Percentiles rank a stretch among this genome's conserved stretches.
These are phyloP conservation scores for Rhincodon typus DNA, from an alignment of 2,797 vertebrate species.

Conservation along the genomic window DNA sequence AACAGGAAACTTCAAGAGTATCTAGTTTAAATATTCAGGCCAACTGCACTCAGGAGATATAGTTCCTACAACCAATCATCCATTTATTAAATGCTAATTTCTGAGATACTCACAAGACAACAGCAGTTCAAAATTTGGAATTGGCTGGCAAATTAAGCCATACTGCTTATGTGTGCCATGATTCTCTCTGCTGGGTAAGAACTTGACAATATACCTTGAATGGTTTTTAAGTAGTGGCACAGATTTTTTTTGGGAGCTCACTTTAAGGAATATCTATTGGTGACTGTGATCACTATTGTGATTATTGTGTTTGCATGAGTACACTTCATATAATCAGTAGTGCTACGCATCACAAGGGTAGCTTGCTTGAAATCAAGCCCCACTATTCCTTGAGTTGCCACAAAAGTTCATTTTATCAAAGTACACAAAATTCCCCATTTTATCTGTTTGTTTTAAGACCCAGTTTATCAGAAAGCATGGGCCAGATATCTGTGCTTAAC, in stretches of 20 bases:
- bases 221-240: background rate
- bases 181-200: background rate
- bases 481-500: no score
- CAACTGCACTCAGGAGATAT: background rate
- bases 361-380: no score
- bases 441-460: no score
- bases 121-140: background rate
- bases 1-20: background rate
- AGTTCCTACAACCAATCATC: background rate
- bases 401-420: no score
- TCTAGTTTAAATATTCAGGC: background rate
- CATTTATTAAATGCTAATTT: background rate
- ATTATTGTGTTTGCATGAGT: background rate
- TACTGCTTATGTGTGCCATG: background rate
- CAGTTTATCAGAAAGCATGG: no score
- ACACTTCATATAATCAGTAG: background rate
- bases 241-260: background rate
- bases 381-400: no score
- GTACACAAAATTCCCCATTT: no score
- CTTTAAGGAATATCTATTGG: background rate
- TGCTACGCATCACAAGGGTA: no score
- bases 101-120: background rate
- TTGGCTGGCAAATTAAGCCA: no score
- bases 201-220: background rate
- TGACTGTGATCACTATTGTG: background rate